Conservation (phyloP, 2,797 vertebrate genomes). For the Epinephelus coioides region DNA sequence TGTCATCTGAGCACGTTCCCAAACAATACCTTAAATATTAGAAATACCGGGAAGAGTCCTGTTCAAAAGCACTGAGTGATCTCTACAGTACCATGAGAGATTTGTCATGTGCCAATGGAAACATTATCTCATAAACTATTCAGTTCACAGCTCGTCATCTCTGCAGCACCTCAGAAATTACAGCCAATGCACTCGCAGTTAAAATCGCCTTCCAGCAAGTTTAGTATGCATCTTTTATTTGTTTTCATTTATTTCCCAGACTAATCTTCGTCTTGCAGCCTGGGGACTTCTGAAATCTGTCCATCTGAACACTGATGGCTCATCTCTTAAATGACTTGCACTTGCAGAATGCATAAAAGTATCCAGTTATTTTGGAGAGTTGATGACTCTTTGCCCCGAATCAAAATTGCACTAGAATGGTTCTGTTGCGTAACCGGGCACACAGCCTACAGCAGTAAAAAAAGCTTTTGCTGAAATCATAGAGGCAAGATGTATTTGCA, state of each 20-base stretch:
- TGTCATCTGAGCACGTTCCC: neutral
- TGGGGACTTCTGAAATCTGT: constrained; percentile 33
- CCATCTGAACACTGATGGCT: constrained; percentile 34
- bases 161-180: constrained; percentile 36
- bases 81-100: constrained; percentile 1
- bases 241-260: constrained; percentile 58
- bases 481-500: constrained; percentile 4
- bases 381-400: constrained; percentile 44
- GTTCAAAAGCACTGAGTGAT: neutral
- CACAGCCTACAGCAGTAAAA: neutral
- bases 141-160: constrained; percentile 35
- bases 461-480: constrained; percentile 9
- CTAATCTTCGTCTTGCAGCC: constrained; percentile 55
- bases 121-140: constrained; percentile 55
- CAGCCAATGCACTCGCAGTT: constrained; percentile 9
- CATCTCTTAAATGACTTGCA: constrained; percentile 38
- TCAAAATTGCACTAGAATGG: constrained; percentile 29
- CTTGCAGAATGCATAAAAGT: constrained; percentile 34
- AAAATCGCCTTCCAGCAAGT: constrained; percentile 39
- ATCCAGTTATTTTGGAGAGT: constrained; percentile 12
- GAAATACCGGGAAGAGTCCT: too few species aligned
- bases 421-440: constrained; percentile 19
- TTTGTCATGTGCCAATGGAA: constrained; percentile 22
- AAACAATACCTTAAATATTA: too few species aligned
- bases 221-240: constrained; percentile 46